phyloP scores from a whole-genome alignment of 2,113 vertebrate genomes.

The Rhegmatorhina hoffmannsi region DNA sequence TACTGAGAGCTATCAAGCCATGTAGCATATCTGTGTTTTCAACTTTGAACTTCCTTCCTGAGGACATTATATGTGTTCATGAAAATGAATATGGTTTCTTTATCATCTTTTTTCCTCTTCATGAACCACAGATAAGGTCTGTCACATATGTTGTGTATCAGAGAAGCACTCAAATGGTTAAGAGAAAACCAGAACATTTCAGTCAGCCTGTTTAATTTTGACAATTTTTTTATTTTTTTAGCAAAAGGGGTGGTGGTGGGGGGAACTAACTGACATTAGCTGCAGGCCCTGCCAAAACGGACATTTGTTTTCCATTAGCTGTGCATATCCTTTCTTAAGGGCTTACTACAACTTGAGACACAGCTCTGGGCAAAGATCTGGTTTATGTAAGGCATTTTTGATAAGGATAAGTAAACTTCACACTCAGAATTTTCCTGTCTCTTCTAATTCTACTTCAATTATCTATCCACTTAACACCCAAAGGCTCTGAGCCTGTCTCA shows the following conservation, averaged over 20 bases:
- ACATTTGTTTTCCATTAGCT: constrained; percentile 77
- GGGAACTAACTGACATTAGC: constrained; percentile 64
- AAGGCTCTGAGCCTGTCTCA: neutral
- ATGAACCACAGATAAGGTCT: constrained; percentile 34
- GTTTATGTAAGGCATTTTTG: constrained; percentile 44
- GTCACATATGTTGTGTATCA: constrained; percentile 47
- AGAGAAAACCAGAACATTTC: constrained; percentile 47
- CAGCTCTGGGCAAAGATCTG: constrained; percentile 27
- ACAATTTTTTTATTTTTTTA: constrained; percentile 34
- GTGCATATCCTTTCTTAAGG: constrained; percentile 47
- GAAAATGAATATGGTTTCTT: constrained; percentile 52
- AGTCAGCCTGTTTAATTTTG: constrained; percentile 37
- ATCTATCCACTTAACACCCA: neutral
- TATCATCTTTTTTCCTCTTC: neutral
- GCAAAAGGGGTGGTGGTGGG: neutral
- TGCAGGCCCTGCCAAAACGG: constrained; percentile 65
- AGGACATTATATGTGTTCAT: constrained; percentile 14
- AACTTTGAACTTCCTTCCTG: constrained; percentile 54
- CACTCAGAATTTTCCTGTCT: neutral
- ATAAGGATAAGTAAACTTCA: constrained; percentile 43
- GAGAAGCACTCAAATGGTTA: constrained; percentile 50
- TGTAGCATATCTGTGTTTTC: constrained; percentile 39
- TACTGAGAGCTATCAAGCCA: constrained; percentile 2
- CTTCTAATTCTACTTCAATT: neutral
- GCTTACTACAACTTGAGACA: constrained; percentile 17